phyloP scores from a whole-genome alignment of 2,888 invertebrate species.

The Hemithea aestivaria region DNA sequence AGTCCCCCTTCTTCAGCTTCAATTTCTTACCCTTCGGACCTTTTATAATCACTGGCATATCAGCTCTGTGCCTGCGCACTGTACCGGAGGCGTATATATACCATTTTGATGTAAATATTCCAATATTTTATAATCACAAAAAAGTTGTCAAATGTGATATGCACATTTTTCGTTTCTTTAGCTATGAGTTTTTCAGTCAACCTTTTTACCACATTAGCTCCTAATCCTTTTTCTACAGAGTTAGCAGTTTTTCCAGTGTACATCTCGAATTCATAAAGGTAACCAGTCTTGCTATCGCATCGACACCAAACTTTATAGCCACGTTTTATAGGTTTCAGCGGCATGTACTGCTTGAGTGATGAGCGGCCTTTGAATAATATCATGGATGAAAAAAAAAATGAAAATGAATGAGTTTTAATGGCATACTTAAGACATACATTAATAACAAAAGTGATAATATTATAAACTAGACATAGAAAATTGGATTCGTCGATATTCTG shows the following conservation, averaged over 20 bases:
- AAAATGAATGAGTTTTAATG: slow-evolving; percentile 13
- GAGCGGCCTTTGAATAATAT: slow-evolving; percentile 14
- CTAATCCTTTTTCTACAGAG: slow-evolving; percentile 18
- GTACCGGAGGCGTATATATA: slow-evolving; percentile 7
- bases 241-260: slow-evolving; percentile 25
- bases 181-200: slow-evolving; percentile 11
- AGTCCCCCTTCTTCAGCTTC: slow-evolving; percentile 24
- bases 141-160: slow-evolving; percentile 25
- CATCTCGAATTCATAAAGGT: slow-evolving; percentile 23
- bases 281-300: slow-evolving; percentile 23
- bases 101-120: slow-evolving; percentile 14
- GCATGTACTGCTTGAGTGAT: slow-evolving; percentile 25
- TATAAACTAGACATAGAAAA: too few relatives aligned
- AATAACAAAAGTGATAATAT: too few relatives aligned
- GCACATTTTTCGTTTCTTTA: slow-evolving; percentile 6
- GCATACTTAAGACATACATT: slow-evolving; percentile 19
- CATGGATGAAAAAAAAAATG: slow-evolving; percentile 11
- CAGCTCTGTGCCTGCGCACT: slow-evolving; percentile 12
- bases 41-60: slow-evolving; percentile 14
- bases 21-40: slow-evolving; percentile 12
- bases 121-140: slow-evolving; percentile 13
- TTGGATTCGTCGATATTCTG: too few relatives aligned
- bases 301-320: slow-evolving; percentile 28
- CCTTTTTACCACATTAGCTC: slow-evolving; percentile 21
- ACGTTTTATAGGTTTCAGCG: slow-evolving; percentile 26